Conservation (phyloP, 23 tunicate species). For the Phallusia fumigata region DNA sequence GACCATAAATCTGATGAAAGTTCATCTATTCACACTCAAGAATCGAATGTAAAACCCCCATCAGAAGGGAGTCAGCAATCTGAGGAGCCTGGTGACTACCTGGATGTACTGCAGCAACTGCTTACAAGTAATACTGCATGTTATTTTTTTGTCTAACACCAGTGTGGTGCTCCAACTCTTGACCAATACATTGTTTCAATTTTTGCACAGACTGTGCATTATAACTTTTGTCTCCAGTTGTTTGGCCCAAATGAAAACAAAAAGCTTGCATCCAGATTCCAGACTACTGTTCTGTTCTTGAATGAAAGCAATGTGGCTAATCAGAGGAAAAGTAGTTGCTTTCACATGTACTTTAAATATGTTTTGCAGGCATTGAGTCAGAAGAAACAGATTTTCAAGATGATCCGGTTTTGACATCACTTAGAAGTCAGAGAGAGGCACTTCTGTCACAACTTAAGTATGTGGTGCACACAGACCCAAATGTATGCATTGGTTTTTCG, state of each 20-base stretch:
- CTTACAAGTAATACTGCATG: not conserved
- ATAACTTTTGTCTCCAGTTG: no score
- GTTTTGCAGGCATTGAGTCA: not conserved
- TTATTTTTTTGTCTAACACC: not conserved
- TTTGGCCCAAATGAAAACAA: no score
- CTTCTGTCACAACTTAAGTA: conserved; percentile 21
- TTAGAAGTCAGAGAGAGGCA: conserved; percentile 22
- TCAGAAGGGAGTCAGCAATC: not conserved
- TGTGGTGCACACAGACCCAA: no score
- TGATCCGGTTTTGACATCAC: conserved; percentile 15
- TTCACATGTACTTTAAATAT: not conserved
- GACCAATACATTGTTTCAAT: not conserved
- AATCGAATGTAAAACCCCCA: not conserved
- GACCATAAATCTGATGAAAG: not conserved
- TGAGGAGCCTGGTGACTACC: not conserved
- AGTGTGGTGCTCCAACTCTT: not conserved
- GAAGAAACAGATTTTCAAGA: conserved; percentile 12
- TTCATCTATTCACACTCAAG: not conserved
- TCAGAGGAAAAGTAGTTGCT: no score
- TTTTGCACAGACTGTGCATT: not conserved
- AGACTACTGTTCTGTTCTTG: no score
- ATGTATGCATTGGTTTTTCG: no score
- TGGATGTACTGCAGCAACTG: not conserved
- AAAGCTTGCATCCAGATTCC: no score
- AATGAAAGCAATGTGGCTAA: no score